A percentile compares a stretch with the other conserved stretches of the same genome.
Evolutionary conservation across 2,888 invertebrate species (phyloP).

Genomic region (Limnephilus marmoratus): DNA sequence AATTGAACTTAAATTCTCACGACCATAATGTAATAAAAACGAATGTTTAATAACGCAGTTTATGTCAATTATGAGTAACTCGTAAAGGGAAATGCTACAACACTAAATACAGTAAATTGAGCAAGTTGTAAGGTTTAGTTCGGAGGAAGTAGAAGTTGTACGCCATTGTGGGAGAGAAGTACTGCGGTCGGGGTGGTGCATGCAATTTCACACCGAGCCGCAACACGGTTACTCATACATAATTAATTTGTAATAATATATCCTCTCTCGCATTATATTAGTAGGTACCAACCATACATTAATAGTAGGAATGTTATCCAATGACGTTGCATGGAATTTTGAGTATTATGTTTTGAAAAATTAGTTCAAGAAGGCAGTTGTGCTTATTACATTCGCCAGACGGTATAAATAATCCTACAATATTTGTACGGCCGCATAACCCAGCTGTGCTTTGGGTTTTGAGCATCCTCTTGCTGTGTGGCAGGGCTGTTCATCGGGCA

Average conservation of each 20-base stretch:
- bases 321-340: neutral
- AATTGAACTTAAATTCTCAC: no score
- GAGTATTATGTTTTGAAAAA: neutral
- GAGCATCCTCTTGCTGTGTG: no score
- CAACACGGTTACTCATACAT: neutral
- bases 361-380: neutral
- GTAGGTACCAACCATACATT: neutral
- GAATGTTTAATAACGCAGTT: no score
- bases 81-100: no score
- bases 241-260: neutral
- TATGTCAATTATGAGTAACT: no score
- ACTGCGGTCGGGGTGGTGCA: neutral
- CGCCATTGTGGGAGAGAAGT: neutral
- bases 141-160: neutral
- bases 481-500: no score
- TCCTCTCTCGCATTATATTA: neutral
- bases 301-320: neutral
- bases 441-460: no score
- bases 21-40: no score
- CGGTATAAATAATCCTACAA: neutral
- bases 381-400: neutral
- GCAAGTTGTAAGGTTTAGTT: neutral
- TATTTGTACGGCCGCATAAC: no score
- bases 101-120: no score
- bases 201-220: neutral